Evolutionary conservation across 2,888 invertebrate genomes (phyloP).

Genomic region (Melanotus villosus): DNA sequence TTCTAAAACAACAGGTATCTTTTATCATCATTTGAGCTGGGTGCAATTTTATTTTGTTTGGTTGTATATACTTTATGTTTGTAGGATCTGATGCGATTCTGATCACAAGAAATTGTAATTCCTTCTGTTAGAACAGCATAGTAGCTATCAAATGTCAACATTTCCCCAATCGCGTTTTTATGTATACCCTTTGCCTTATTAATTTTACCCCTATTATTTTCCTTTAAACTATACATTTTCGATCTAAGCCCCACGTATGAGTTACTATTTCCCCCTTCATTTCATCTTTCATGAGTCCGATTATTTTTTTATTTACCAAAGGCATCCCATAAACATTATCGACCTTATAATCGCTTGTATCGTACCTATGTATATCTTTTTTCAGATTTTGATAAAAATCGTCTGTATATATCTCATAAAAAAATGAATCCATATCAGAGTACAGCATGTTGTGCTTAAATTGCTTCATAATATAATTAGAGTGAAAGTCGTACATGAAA

Average conservation of each 20-base stretch:
- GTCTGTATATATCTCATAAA: constrained; percentile 7
- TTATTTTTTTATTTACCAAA: constrained; percentile 54
- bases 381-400: too few relatives aligned
- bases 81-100: too few relatives aligned
- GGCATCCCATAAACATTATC: constrained; percentile 50
- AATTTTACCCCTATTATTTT: neutral
- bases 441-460: constrained; percentile 40
- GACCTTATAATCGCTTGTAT: too few relatives aligned
- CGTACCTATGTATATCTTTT: too few relatives aligned
- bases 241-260: constrained; percentile 54
- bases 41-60: constrained; percentile 1
- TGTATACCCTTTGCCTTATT: constrained; percentile 18
- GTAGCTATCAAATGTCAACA: neutral
- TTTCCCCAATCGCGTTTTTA: neutral
- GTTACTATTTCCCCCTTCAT: constrained; percentile 51
- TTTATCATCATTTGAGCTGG: constrained; percentile 11
- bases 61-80: neutral
- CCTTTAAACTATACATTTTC: constrained; percentile 51
- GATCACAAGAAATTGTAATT: too few relatives aligned
- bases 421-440: constrained; percentile 48
- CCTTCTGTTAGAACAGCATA: neutral
- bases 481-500: constrained; percentile 51
- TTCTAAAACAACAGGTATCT: neutral
- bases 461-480: constrained; percentile 40
- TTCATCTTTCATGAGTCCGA: constrained; percentile 59